Conservation (phyloP, 2,888 invertebrate species). For the Eupsilia transversa region DNA sequence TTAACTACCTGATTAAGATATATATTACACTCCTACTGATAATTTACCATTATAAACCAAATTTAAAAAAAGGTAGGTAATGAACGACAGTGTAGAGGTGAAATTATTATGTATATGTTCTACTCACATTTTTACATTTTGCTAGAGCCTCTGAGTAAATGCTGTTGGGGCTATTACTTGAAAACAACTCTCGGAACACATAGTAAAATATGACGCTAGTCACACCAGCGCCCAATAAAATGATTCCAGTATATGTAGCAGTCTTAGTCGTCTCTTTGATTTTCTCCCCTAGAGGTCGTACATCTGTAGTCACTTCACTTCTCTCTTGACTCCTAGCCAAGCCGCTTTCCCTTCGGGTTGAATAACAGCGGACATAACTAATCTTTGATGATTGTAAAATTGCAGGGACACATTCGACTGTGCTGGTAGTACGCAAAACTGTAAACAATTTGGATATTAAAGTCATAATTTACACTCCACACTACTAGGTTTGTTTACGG, state of each 20-base stretch:
- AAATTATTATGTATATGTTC: neutral
- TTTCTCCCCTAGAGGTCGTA: constrained; percentile 93
- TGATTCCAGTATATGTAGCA: constrained; percentile 95
- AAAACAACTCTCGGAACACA: constrained; percentile 96
- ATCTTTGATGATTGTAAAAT: constrained; percentile 73
- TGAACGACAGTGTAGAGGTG: neutral
- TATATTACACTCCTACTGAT: neutral
- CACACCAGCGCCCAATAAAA: constrained; percentile 94
- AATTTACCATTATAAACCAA: neutral
- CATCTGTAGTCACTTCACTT: constrained; percentile 89
- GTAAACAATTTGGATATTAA: constrained; percentile 84
- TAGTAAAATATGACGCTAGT: constrained; percentile 96
- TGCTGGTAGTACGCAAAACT: constrained; percentile 74
- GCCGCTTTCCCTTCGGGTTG: constrained; percentile 78
- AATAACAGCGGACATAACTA: constrained; percentile 75
- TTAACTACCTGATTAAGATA: no score
- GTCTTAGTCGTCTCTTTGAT: constrained; percentile 98
- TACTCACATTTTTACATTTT: constrained; percentile 92
- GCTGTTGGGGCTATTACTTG: constrained; percentile 96
- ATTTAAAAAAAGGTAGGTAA: neutral
- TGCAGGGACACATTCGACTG: constrained; percentile 72
- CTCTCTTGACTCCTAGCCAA: constrained; percentile 82
- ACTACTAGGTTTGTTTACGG: neutral
- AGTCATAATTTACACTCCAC: constrained; percentile 76
- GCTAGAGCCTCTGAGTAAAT: constrained; percentile 95